Base-by-base conservation (phyloP, 2,113 vertebrate genomes). In the Pygoscelis adeliae region DNA sequence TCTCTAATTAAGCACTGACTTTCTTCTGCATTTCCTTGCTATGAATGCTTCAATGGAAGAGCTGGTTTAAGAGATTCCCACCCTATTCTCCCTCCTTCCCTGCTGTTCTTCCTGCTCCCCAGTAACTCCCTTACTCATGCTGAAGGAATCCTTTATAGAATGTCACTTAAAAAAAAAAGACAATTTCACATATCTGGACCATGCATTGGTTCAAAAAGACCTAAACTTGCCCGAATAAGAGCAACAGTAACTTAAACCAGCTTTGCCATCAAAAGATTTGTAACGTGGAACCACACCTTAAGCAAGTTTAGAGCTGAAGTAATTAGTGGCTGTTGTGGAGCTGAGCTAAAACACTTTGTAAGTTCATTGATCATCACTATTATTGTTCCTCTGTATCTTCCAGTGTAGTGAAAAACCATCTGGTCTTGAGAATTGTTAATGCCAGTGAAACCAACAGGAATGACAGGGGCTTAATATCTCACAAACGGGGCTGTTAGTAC, bases 261-360 rank as follows among this genome's bases (percentile, higher is more conserved):
- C 16, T 84, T 72, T 84, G n/a, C 26, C 42, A 93, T 79, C 70
- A 69, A 56, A 79, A 94, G 25, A 83, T 83, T 85, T 83, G 52
- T 91, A 83, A 91, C 4, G 5, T 61, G 58, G 82, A 93, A 83
- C 56, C 52, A 89, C 77, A 97, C 83, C 93, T 95, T 87, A 85
- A 67, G 88, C 79, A 86, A 89, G n/a, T 89, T 97, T 74, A 94
- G 86, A 90, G 95, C 91, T 95, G 73, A 96, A 93, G 62, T 91
- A 94, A 97, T 98, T 96, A 97, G 90, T 46, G 72, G 25, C 63
- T 95, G 87, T 29, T 83, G 82, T 63, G 71, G 55, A 96, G 93
- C 81, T 67, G 78, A 92, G 61, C 52, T 93, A 92, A 92, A 83
- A 61, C 46, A 92, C 83, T 97, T 93, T 73, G 53, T 73, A 93